Evolutionary conservation across 2,113 vertebrate genomes (phyloP).

Genomic region (Lophura nycthemera): DNA sequence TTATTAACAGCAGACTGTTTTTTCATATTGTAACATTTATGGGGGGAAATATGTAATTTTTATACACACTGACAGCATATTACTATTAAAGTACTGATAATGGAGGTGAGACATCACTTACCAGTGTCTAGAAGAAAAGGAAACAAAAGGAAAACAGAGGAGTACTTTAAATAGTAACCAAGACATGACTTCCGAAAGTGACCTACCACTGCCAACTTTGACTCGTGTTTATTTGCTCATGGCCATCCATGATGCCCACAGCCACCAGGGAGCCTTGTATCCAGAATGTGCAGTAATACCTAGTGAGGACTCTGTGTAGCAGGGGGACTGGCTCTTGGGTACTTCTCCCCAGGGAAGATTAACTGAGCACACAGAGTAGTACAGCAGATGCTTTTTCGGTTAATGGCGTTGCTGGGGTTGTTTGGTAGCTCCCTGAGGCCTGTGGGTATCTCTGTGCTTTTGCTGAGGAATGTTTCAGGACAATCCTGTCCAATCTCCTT

Average conservation of each 20-base stretch:
- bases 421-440: not conserved
- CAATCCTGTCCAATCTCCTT: not conserved
- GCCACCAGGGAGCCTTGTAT: not conserved
- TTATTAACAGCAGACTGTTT: slow-evolving; percentile 62
- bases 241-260: not conserved
- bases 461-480: not conserved
- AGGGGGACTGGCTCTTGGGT: not conserved
- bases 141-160: not conserved
- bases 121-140: not conserved
- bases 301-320: fast-evolving
- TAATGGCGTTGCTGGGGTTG: not conserved
- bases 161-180: not conserved
- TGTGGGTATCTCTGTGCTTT: not conserved
- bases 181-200: not conserved
- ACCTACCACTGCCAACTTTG: not conserved
- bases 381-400: not conserved
- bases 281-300: not conserved
- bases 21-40: slow-evolving; percentile 53
- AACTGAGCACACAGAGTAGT: not conserved
- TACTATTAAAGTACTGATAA: slow-evolving; percentile 4
- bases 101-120: not conserved
- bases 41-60: slow-evolving; percentile 20
- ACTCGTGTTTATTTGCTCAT: fast-evolving
- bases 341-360: not conserved
- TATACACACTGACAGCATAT: not conserved